Percentiles rank a stretch among this genome's conserved stretches.
phyloP scores from a whole-genome alignment of 2,113 vertebrate genomes.

The Ceyx melanurus region DNA sequence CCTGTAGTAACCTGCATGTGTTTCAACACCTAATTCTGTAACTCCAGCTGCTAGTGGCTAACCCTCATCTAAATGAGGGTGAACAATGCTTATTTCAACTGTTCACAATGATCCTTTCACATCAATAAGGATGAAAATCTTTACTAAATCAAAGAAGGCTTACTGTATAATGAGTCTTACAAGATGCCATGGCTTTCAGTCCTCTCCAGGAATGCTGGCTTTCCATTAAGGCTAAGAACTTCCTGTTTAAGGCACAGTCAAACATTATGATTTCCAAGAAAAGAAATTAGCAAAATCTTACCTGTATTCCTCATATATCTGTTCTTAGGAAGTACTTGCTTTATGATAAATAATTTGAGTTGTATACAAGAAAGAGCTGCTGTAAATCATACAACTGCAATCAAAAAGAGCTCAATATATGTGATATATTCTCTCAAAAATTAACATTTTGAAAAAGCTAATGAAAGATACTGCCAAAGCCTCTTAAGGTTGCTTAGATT shows the following conservation, averaged over 20 bases:
- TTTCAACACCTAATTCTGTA: neutral
- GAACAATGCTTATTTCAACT: conserved; percentile 17
- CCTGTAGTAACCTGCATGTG: neutral
- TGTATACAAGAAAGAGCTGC: neutral
- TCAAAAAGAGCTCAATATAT: neutral
- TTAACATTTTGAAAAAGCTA: neutral
- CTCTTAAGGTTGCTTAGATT: neutral
- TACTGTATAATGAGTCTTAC: neutral
- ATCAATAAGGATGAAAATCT: conserved; percentile 14
- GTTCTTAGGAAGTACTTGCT: neutral
- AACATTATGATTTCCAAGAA: neutral
- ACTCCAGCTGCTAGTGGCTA: neutral
- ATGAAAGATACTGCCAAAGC: neutral
- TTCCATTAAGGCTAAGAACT: conserved; percentile 9
- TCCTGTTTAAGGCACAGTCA: neutral
- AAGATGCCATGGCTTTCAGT: neutral
- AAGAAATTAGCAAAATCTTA: neutral
- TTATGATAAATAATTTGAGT: neutral
- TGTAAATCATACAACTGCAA: neutral
- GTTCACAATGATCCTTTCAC: conserved; percentile 31
- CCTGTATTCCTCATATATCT: neutral
- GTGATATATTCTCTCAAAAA: neutral
- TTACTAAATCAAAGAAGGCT: conserved; percentile 18
- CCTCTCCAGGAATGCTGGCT: conserved; percentile 13
- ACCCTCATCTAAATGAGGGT: neutral